Evolutionary conservation across 2,888 invertebrate genomes (phyloP), one percentile per base, ranked within the genome.

Genomic region (Eristalinus sepulchralis): DNA sequence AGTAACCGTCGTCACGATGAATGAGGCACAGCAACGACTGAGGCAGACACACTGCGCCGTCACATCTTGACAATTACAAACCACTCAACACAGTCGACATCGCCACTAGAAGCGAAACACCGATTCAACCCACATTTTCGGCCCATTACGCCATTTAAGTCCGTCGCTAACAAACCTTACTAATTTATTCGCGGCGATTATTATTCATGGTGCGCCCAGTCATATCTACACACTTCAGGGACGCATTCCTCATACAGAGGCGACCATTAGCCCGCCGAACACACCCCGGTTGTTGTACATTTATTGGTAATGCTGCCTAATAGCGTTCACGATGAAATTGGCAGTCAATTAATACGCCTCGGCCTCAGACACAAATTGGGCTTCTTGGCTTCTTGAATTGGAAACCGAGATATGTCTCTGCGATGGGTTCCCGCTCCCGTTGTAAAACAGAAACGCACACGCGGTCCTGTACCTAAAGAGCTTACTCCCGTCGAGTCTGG

Each of bases 261-360:
- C 2, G 20, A 17, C 55, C 57, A 78, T 64, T 57, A 36, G 64
- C 47, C 71, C 33, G 11, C 64, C 71, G 59, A 64, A 55, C 22
- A 59, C 24, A 34, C 57, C 57, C 47, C 57, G 66, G 53, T 67
- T 78, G 64, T 39, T 73, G 66, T 76, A 70, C 55, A 67, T 67
- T 63, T 68, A 72, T 57, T 81, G 80, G 53, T 72, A 57, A 59
- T 57, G 59, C 63, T 80, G 57, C 63, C 17, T 77, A 47, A 76
- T 76, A 59, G 72, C 72, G 57, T 77, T 66, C 57, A 31, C 72
- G 77, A 68, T 59, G 60, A 77, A 77, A 47, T 81, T 66, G 68
- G 20, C 60, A 70, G 85, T 73, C 70, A 81, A 81, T 85, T 81
- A 85, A 70, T 81, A 55, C 53, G 63, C 64, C 66, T 47, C 53